Conservation (phyloP, 2,797 vertebrate species). For the Perodicticus potto region DNA sequence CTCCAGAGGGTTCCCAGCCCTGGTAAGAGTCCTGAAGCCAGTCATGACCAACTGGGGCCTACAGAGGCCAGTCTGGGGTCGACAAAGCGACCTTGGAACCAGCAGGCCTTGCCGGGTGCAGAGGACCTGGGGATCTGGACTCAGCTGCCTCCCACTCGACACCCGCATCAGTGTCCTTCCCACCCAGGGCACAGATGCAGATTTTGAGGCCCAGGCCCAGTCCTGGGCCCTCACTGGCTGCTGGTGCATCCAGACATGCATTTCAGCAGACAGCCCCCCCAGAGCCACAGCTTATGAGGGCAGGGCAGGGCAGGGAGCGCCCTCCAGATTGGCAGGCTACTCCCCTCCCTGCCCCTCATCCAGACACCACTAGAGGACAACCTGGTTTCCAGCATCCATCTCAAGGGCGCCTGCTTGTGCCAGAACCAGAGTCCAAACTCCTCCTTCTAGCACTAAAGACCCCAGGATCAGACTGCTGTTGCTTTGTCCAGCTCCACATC, state of each 20-base stretch:
- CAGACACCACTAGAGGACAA: not conserved
- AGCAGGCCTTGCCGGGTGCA: rapidly evolving
- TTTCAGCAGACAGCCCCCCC: not conserved
- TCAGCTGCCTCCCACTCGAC: not conserved
- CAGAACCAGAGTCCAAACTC: not conserved
- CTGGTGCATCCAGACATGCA: rapidly evolving
- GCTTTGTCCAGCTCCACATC: no score
- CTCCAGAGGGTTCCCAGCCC: not conserved
- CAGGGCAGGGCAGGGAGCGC: no score
- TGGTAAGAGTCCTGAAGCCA: not conserved
- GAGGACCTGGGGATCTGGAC: not conserved
- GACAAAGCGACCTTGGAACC: rapidly evolving
- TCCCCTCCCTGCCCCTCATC: not conserved
- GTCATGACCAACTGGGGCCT: not conserved
- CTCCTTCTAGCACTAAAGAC: not conserved
- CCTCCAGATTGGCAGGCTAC: not conserved
- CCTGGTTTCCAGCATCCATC: not conserved
- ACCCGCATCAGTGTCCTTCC: not conserved
- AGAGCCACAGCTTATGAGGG: not conserved
- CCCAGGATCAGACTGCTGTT: not conserved
- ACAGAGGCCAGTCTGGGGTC: no score
- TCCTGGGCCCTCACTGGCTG: not conserved
- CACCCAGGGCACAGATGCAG: rapidly evolving
- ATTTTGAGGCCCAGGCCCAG: not conserved
- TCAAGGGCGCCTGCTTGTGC: rapidly evolving